These are phyloP conservation scores for Gymnothorax javanicus DNA, from an alignment of 2,797 vertebrate genomes.

Conservation along the genomic window DNA sequence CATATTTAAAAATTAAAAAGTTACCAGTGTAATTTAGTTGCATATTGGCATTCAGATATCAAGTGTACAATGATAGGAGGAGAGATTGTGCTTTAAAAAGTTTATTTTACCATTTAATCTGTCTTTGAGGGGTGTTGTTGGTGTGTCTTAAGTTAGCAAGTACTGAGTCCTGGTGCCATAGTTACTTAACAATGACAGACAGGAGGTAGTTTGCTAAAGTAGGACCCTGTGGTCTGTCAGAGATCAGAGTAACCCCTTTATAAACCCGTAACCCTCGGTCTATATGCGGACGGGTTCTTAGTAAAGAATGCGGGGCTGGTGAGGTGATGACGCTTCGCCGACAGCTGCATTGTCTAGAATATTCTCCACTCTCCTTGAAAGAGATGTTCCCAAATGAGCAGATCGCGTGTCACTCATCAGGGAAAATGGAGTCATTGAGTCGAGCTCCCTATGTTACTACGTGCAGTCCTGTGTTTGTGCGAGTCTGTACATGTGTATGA, in stretches of 20 bases:
- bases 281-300: not conserved
- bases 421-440: not conserved
- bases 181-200: too few species aligned
- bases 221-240: not conserved
- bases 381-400: not conserved
- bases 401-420: constrained; percentile 2
- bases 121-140: too few species aligned
- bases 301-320: not conserved
- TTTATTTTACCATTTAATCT: too few species aligned
- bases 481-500: not conserved
- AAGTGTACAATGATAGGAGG: too few species aligned
- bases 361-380: not conserved
- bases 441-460: not conserved
- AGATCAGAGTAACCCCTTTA: not conserved
- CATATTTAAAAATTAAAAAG: too few species aligned
- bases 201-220: too few species aligned
- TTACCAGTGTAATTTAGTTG: too few species aligned
- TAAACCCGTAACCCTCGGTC: not conserved
- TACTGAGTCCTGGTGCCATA: too few species aligned
- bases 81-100: too few species aligned
- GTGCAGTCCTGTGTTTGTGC: not conserved
- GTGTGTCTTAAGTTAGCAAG: too few species aligned
- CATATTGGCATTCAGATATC: too few species aligned
- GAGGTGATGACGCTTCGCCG: not conserved
- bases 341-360: constrained; percentile 11